Conservation (phyloP, 2,113 vertebrate genomes). For the Fulica atra region DNA sequence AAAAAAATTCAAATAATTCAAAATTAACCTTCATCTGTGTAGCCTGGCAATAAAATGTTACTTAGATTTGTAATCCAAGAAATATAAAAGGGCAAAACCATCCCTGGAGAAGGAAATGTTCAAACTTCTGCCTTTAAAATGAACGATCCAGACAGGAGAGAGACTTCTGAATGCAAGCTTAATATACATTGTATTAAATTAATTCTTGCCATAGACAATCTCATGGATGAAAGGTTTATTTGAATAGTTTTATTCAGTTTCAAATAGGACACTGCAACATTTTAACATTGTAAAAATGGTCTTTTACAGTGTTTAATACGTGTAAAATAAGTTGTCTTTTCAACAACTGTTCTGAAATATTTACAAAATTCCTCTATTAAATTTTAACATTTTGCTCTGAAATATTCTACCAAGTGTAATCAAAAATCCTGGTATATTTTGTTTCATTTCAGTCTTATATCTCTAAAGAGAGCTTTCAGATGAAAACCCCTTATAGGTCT, state of each 20-base stretch:
- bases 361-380: slow-evolving; percentile 35
- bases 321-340: slow-evolving; percentile 9
- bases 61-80: background rate
- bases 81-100: background rate
- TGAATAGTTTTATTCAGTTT: slow-evolving; percentile 36
- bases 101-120: background rate
- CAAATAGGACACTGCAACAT: background rate
- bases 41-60: background rate
- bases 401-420: background rate
- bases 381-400: slow-evolving; percentile 4
- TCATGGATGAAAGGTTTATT: slow-evolving; percentile 26
- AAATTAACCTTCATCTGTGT: background rate
- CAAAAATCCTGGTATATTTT: background rate
- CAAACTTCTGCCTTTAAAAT: background rate
- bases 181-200: background rate
- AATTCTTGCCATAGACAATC: background rate
- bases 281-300: background rate
- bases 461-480: background rate
- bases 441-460: background rate
- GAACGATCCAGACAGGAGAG: background rate
- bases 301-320: background rate
- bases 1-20: background rate
- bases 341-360: slow-evolving; percentile 31
- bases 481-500: background rate
- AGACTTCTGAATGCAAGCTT: background rate